Base-by-base conservation (phyloP, 2,888 invertebrate genomes). In the Parnassius mnemosyne region DNA sequence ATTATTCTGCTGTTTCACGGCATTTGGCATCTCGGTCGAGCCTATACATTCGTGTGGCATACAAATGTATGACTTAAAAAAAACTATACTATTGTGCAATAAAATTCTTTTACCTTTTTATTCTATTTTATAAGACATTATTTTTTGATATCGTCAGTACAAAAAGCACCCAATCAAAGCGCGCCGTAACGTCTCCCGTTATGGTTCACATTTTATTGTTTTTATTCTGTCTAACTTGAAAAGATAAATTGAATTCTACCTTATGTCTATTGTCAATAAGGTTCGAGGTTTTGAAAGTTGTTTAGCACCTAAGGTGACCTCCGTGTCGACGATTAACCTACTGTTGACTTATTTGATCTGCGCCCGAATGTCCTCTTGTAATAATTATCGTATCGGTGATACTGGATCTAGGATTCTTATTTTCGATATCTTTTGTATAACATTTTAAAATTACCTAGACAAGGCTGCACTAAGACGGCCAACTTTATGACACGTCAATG, bases 261-360 rank as follows among this genome's bases (percentile, higher is more conserved):
- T 56, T 52, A 56, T 56, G 34, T 12, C 10, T 9, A 13, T 42
- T 53, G 41, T 34, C 12, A 57, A 20, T 46, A 61, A 47, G n/a
- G 47, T 25, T 49, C 34, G 11, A 53, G 25, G 53, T 53, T 3
- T 25, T 46, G 34, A 53, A 42, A 53, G n/a, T 10, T 53, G 13
- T 49, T 61, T 62, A 53, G 16, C 61, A 61, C 61, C 41, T 11
- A n/a, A n/a, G 34, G 25, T 34, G 57, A 52, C 57, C 57, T 57
- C 25, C 20, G 13, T 10, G 7, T 13, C 16, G 46, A 16, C 41
- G 57, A 53, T 56, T 57, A 57, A 10, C 43, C n/a, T 42, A 20
- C 20, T 57, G 57, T 62, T 53, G 57, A 53, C 53, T 53, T 43
- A 49, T 62, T 57, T 49, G 43, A 57, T 52, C 53, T 13, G 9